A percentile compares a stretch with the other conserved stretches of the same genome.
phyloP scores from a whole-genome alignment of 2,888 invertebrate species.

The Colostygia pectinataria region DNA sequence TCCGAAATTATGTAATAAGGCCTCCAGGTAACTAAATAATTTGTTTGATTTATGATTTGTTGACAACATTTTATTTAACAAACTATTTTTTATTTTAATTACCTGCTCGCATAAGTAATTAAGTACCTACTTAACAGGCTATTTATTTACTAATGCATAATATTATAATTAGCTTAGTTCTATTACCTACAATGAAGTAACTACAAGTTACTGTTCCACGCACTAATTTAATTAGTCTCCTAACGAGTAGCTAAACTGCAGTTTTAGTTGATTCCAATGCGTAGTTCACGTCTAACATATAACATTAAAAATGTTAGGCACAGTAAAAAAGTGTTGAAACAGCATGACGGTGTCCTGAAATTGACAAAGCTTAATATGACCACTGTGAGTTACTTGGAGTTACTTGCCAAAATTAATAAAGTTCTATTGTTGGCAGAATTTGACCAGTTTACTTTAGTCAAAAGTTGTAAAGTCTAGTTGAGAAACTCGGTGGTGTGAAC shows the following conservation, averaged over 20 bases:
- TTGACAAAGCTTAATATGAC: slow-evolving; percentile 54
- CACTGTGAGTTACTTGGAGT: slow-evolving; percentile 54
- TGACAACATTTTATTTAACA: neutral
- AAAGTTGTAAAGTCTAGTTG: too few species aligned
- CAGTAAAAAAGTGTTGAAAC: slow-evolving; percentile 51
- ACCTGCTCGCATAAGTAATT: too few species aligned
- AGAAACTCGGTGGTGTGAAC: neutral
- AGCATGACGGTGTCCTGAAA: slow-evolving; percentile 52
- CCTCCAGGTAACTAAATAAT: slow-evolving; percentile 80
- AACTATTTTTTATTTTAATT: neutral
- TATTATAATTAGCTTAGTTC: slow-evolving; percentile 5
- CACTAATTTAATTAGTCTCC: slow-evolving; percentile 15
- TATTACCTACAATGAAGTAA: slow-evolving; percentile 6
- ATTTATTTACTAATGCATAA: too few species aligned
- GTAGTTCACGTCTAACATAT: neutral
- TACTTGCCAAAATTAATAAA: neutral
- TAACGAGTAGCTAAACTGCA: neutral
- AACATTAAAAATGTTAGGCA: slow-evolving; percentile 45
- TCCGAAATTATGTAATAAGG: slow-evolving; percentile 88
- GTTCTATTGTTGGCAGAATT: too few species aligned
- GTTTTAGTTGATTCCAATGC: neutral
- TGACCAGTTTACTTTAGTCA: too few species aligned
- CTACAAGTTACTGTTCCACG: neutral
- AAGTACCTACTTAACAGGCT: too few species aligned
- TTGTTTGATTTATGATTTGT: neutral